These are phyloP conservation scores for Ptilodon capucinus DNA, from an alignment of 2,888 invertebrate genomes.

Conservation along the genomic window DNA sequence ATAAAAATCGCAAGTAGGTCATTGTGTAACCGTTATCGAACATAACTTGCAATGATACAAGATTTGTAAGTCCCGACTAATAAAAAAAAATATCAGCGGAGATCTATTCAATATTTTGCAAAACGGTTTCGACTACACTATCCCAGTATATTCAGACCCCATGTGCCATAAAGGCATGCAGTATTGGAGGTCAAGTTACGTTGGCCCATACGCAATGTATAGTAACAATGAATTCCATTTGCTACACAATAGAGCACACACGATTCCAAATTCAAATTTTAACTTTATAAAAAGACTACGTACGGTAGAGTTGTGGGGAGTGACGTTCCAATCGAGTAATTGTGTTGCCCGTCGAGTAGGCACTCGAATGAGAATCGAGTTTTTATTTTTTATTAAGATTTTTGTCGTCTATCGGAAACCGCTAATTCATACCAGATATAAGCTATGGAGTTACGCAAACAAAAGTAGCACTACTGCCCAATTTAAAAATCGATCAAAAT, in stretches of 20 bases:
- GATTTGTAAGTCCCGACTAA: slow-evolving; percentile 50
- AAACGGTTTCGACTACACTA: slow-evolving; percentile 33
- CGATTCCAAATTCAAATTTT: slow-evolving; percentile 76
- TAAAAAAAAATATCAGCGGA: slow-evolving; percentile 35
- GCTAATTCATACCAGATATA: background rate
- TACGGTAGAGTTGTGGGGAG: slow-evolving; percentile 25
- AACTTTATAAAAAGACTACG: slow-evolving; percentile 59
- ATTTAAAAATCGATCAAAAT: background rate
- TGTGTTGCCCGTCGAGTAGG: background rate
- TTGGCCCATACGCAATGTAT: slow-evolving; percentile 55
- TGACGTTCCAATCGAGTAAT: slow-evolving; percentile 15
- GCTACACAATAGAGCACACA: slow-evolving; percentile 77
- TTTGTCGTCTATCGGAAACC: background rate
- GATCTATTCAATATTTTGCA: slow-evolving; percentile 55
- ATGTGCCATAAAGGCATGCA: slow-evolving; percentile 19
- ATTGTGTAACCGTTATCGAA: slow-evolving; percentile 29
- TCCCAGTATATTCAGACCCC: slow-evolving; percentile 22
- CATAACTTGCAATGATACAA: slow-evolving; percentile 30
- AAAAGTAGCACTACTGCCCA: background rate
- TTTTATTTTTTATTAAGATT: background rate
- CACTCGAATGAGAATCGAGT: slow-evolving; percentile 7
- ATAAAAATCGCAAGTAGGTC: slow-evolving; percentile 37
- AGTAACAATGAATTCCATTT: slow-evolving; percentile 73
- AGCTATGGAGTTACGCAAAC: background rate
- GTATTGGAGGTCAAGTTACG: slow-evolving; percentile 36